Base-by-base conservation (phyloP, 2,888 invertebrate species). In the Lapara coniferarum region DNA sequence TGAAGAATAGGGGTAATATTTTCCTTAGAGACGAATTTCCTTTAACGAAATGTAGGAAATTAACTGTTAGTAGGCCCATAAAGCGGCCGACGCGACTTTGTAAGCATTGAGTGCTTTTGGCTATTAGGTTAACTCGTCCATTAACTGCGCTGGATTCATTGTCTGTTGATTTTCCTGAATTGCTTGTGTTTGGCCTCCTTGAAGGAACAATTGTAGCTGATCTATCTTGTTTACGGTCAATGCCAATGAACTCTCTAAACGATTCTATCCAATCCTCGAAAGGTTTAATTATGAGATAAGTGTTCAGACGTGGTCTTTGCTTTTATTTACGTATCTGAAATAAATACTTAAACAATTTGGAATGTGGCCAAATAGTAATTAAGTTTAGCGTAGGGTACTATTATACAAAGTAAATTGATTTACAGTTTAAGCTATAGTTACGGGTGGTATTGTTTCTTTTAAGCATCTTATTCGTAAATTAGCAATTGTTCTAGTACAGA, bases 61-160 rank as follows among this genome's bases (percentile, higher is more conserved):
- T 91, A 92, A 89, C 92, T 87, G 92, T 89, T 90, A 90, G 90
- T 89, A 87, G 87, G 77, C 78, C 84, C 88, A 89, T 92, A 92
- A 91, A 91, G 87, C 84, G 88, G 85, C 87, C 88, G 85, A 81
- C 83, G 88, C 85, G 90, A 92, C 89, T 92, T 90, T 89, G 91
- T 91, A 89, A 89, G 92, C 93, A 92, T 92, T 91, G 92, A 93
- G 92, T 91, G 93, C 91, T 93, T 93, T 93, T 83, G 82, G 91
- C 93, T 92, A 92, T 93, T 92, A 93, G 86, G 89, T 90, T 91
- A 92, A 91, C 89, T 91, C 85, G 86, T 83, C 90, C 91, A 92
- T 93, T 92, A 90, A 89, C 83, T 87, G 84, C 81, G 85, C 85
- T 86, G 84, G 87, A 89, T 89, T 88, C 84, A 81, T 80, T 81